A percentile compares a stretch with the other conserved stretches of the same genome.
Evolutionary conservation across 2,113 vertebrate species (phyloP).

Genomic region (Chlorodrepanis virens): DNA sequence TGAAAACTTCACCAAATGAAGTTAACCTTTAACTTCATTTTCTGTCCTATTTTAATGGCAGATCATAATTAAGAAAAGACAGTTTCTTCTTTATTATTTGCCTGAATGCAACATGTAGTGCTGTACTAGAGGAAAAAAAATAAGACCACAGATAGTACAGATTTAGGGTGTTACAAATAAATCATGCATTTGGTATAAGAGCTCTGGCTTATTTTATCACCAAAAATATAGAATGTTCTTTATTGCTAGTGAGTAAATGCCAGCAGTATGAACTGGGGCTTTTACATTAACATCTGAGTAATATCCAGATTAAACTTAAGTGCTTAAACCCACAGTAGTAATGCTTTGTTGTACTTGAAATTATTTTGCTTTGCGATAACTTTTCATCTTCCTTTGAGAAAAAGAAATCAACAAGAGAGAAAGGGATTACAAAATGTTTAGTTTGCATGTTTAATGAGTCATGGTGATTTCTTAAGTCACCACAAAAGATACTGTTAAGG

Average conservation of each 20-base stretch:
- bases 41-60: not conserved
- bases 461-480: not conserved
- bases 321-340: not conserved
- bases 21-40: not conserved
- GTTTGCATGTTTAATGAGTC: not conserved
- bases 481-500: not conserved
- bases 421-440: not conserved
- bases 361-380: not conserved
- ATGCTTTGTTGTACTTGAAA: not conserved
- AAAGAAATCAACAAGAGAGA: not conserved
- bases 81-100: not conserved
- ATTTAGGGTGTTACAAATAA: not conserved
- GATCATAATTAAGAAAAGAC: not conserved
- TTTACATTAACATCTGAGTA: not conserved
- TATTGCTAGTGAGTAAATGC: not conserved
- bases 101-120: not conserved
- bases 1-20: not conserved
- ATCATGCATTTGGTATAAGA: not conserved
- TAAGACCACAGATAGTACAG: not conserved
- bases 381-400: not conserved
- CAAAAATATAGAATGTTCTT: not conserved
- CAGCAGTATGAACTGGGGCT: not conserved
- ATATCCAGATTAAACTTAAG: not conserved
- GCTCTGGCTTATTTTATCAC: not conserved
- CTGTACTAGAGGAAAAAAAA: not conserved